Conservation (phyloP, 1,140 invertebrate genomes). For the Lucilia cuprina region DNA sequence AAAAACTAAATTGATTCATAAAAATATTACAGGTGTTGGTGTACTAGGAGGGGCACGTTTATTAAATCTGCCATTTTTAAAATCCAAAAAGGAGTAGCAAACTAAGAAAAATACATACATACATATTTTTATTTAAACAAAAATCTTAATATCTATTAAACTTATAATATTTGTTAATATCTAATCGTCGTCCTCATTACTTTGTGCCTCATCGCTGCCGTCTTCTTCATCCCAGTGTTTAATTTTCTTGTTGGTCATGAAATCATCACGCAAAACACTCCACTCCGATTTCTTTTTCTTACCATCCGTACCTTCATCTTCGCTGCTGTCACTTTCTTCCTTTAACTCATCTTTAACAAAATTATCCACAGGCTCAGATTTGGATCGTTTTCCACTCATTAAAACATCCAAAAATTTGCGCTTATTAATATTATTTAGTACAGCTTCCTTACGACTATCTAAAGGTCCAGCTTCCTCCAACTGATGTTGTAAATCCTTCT, state of each 20-base stretch:
- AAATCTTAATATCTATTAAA: background rate
- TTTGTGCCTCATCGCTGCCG: conserved; percentile 56
- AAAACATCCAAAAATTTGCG: conserved; percentile 82
- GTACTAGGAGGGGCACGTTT: conserved; percentile 35
- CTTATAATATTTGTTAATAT: background rate
- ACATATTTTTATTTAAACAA: conserved; percentile 13
- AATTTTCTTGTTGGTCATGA: conserved; percentile 86
- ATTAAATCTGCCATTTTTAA: conserved; percentile 30
- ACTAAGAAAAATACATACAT: background rate
- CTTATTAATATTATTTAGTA: conserved; percentile 82
- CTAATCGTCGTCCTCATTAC: conserved; percentile 30
- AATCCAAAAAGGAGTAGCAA: conserved; percentile 19
- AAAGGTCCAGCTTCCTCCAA: conserved; percentile 76
- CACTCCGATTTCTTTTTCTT: conserved; percentile 65
- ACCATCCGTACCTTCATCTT: conserved; percentile 46
- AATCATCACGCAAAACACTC: conserved; percentile 77
- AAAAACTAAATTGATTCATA: background rate
- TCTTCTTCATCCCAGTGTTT: conserved; percentile 91
- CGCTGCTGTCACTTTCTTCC: conserved; percentile 59
- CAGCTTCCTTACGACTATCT: conserved; percentile 82
- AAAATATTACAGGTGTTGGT: conserved; percentile 26
- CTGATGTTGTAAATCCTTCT: conserved; percentile 77
- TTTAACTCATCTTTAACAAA: conserved; percentile 63
- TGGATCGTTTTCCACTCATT: conserved; percentile 72
- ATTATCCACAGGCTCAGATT: conserved; percentile 69